Conservation (phyloP, 2,113 vertebrate species). For the Eonycteris spelaea region DNA sequence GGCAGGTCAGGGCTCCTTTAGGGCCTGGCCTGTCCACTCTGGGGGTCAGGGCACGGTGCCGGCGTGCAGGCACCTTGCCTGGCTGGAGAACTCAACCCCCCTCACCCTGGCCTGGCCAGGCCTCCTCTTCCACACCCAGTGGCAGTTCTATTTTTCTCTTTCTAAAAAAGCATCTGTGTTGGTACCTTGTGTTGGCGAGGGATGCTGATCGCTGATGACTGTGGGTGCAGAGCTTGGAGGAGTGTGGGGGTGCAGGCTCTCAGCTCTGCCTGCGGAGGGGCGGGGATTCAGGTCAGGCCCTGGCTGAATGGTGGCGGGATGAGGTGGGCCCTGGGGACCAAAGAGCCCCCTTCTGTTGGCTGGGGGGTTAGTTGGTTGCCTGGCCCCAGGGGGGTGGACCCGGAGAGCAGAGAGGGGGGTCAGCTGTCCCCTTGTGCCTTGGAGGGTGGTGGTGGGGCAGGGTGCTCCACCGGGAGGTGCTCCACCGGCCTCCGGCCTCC, state of each 20-base stretch:
- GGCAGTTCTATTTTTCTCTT: background rate
- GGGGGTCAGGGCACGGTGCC: background rate
- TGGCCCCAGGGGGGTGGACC: background rate
- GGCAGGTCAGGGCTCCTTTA: background rate
- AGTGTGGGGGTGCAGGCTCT: background rate
- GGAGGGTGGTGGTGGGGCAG: too few species aligned
- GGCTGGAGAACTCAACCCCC: background rate
- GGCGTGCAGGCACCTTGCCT: too few species aligned
- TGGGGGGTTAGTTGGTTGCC: background rate
- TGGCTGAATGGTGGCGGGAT: too few species aligned
- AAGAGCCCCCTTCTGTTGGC: background rate
- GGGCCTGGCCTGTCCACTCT: background rate
- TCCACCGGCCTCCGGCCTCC: too few species aligned
- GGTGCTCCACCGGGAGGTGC: too few species aligned
- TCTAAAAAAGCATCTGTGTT: constrained; percentile 33
- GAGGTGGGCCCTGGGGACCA: background rate
- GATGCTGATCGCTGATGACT: constrained; percentile 23
- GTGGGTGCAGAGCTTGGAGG: constrained; percentile 19
- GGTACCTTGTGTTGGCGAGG: constrained; percentile 39
- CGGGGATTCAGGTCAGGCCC: background rate
- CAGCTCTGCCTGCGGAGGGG: background rate
- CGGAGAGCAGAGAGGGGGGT: background rate
- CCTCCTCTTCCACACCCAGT: constrained; percentile 50
- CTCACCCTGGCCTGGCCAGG: background rate
- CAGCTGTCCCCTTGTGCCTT: background rate